Evolutionary conservation across 2,797 vertebrate species (phyloP), one percentile per base, ranked within the genome.

Genomic region (Garrulus glandarius): DNA sequence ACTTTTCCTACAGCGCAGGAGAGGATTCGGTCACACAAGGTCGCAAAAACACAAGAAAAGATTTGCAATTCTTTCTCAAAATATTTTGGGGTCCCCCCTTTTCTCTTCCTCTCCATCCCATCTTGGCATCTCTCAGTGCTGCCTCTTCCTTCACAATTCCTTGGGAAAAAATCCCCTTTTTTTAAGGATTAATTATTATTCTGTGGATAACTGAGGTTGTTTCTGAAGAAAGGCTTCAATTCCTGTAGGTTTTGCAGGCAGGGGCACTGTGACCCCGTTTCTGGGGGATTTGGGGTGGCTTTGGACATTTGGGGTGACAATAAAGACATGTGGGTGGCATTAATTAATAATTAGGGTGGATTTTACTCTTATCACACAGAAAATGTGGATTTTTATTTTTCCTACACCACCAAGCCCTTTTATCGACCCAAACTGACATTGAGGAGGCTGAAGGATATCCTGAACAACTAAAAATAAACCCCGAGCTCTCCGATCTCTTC

Each of bases 271-370:
- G 63, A 30, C 6, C 8, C 9, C 5, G 0, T 7, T 43, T 18
- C 23, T 49, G 8, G 14, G 46, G 30, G 16, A 8, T 43, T 37
- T 43, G 39, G 49, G 57, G 59, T 44, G 52, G 6, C 14, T 56
- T 9, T 11, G 24, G 11, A 36, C 6, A 1, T 43, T 30, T 24
- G 37, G 46, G 68, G 36, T 20, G 16, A 23, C 20, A 5, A 1
- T 3, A 6, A 4, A 27, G 13, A 2, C 14, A 1, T 0, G 2
- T 2, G 19, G 20, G 21, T 30, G 41, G 37, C 2, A 3, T 10
- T 36, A 49, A 64, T 4, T 68, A 60, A 46, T 52, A 60, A 68
- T 52, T 13, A 29, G 3, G 0, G 27, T 0, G 13, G 37, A 23
- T 84, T 46, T 50, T 14, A 27, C 7, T 41, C 53, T 53, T 43